phyloP scores from a whole-genome alignment of 2,888 invertebrate genomes.

The Lepidochrysops patricia region DNA sequence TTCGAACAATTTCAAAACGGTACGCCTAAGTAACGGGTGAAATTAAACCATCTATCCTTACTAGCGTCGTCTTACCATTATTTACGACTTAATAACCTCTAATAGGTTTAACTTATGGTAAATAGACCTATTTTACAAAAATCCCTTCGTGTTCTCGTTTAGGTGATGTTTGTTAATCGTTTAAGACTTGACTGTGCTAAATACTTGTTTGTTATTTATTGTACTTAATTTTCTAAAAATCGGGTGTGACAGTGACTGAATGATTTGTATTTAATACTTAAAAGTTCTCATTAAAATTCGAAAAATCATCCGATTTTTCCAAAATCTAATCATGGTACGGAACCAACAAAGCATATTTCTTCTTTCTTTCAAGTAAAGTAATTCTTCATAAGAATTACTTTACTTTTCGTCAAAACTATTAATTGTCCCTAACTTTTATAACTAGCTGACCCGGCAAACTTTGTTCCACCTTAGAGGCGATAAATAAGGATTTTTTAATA shows the following conservation, averaged over 20 bases:
- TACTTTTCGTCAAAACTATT: no score
- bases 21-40: background rate
- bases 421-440: no score
- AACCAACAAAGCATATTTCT: no score
- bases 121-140: background rate
- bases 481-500: no score
- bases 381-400: no score
- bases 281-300: no score
- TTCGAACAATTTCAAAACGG: background rate
- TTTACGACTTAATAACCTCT: background rate
- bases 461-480: no score
- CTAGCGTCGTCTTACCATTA: slow-evolving; percentile 2
- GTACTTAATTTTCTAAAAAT: background rate
- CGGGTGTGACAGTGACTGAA: background rate
- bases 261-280: no score
- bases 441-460: no score
- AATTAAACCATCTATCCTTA: background rate
- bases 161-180: background rate
- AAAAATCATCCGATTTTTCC: no score
- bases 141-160: background rate
- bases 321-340: no score
- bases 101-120: background rate
- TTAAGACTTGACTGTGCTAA: background rate
- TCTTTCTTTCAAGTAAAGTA: no score
- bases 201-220: background rate